Percentiles rank a stretch among this genome's conserved stretches.
Conservation (phyloP, 2,888 invertebrate species). For the Zaprionus bogoriensis region DNA sequence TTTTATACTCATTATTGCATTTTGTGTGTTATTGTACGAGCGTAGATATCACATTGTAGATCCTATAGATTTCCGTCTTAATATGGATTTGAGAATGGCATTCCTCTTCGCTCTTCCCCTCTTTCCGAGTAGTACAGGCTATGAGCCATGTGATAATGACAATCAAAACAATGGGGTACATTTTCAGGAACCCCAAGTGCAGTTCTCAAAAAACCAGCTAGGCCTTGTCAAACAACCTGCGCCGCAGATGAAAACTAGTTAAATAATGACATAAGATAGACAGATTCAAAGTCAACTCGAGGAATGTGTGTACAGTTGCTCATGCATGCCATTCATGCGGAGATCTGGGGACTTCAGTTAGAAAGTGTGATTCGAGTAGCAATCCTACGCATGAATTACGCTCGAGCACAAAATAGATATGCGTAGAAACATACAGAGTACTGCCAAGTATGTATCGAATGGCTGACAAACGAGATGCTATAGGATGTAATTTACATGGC, state of each 20-base stretch:
- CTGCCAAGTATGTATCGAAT: not conserved
- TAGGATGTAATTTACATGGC: constrained; percentile 1
- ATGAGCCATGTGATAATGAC: constrained; percentile 13
- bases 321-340: not conserved
- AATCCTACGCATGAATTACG: not conserved
- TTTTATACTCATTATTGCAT: not conserved
- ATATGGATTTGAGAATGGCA: not conserved
- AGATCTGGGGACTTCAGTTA: not conserved
- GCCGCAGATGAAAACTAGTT: constrained; percentile 1
- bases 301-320: not conserved
- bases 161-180: constrained; percentile 5
- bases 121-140: not conserved
- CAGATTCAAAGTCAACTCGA: not conserved
- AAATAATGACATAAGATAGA: constrained; percentile 13
- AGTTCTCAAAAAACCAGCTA: not conserved
- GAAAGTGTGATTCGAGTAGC: not conserved
- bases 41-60: not conserved
- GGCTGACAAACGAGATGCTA: not conserved
- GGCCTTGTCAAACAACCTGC: not conserved
- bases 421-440: not conserved
- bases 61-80: not conserved
- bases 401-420: not conserved
- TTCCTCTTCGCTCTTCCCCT: not conserved
- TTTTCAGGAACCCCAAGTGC: constrained; percentile 12
- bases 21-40: not conserved